Base-by-base conservation (phyloP, 2,888 invertebrate species). In the Noctua pronuba region DNA sequence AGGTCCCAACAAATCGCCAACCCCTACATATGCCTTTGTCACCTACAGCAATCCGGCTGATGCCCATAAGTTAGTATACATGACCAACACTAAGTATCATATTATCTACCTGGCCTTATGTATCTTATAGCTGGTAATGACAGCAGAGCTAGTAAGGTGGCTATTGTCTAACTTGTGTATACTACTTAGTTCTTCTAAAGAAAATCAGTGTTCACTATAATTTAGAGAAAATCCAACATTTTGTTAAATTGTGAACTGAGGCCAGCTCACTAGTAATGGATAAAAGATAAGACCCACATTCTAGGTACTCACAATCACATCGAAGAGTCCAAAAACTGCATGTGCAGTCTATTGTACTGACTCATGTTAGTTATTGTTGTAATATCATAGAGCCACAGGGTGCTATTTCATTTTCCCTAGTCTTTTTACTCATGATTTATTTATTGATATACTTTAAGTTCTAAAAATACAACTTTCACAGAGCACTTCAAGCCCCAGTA, bases 21-120 rank as follows among this genome's bases (percentile, higher is more conserved):
- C 92, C 31, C 94, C 95, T 86, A 96, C 95, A 90, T 97, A 96
- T 93, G 97, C 97, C 10, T 97, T 97, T 93, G 95, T 97, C 52
- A 97, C 97, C 41, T 97, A 94, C 86, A 96, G 93, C 80, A 94
- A 96, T 87, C 96, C 96, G 10, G 94, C 92, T 21, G 97, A 97
- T 92, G 97, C 97, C 77, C 92, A 96, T 81, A 97, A 95, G 97
- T 97, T 75, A 38, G 58, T 69, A 60, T 52, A 80, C 11, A 21
- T 55, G 6, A 28, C 18, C 46, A 72, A 46, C 24, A 64, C 16
- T 16, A 11, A 13, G 35, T 35, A 62, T 11, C 21, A 62, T 35
- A 35, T 16, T 6, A 35, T 38, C 24, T 16, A 62, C 2, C 24
- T 64, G 11, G 24, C 38, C 6, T 24, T 64, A 13, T 1, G 7